These are phyloP conservation scores for Rhinoptilus africanus DNA, from an alignment of 2,113 vertebrate genomes.

Conservation along the genomic window DNA sequence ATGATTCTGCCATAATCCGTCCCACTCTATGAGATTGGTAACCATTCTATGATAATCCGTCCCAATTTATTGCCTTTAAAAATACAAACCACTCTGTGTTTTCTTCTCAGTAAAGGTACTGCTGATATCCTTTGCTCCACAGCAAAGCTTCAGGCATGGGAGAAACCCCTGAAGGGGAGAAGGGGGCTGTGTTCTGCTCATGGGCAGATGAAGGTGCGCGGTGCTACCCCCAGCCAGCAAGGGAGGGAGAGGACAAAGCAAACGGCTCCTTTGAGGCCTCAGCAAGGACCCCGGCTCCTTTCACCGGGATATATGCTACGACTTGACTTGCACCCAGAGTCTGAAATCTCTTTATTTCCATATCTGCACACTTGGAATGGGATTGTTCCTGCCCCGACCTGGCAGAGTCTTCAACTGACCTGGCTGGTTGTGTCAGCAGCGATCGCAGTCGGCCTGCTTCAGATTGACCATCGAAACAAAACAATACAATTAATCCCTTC, in stretches of 20 bases:
- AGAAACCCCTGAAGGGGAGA: background rate
- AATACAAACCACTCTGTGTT: background rate
- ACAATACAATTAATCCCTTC: background rate
- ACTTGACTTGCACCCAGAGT: background rate
- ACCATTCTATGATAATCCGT: background rate
- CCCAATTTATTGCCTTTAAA: background rate
- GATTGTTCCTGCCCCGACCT: background rate
- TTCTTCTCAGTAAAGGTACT: too few species aligned
- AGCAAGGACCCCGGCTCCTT: background rate
- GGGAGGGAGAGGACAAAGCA: background rate
- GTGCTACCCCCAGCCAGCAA: background rate
- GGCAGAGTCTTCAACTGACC: background rate
- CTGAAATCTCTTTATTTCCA: background rate
- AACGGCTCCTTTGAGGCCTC: background rate
- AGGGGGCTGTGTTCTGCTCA: background rate
- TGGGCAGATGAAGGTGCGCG: background rate
- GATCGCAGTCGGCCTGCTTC: background rate
- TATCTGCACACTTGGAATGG: background rate
- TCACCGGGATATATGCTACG: fast-evolving
- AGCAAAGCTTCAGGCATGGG: background rate
- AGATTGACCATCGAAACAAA: background rate
- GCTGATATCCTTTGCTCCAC: background rate
- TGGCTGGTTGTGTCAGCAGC: background rate
- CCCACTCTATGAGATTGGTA: background rate
- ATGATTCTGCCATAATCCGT: background rate